phyloP scores from a whole-genome alignment of 2,888 invertebrate species.

The Thymelicus sylvestris region DNA sequence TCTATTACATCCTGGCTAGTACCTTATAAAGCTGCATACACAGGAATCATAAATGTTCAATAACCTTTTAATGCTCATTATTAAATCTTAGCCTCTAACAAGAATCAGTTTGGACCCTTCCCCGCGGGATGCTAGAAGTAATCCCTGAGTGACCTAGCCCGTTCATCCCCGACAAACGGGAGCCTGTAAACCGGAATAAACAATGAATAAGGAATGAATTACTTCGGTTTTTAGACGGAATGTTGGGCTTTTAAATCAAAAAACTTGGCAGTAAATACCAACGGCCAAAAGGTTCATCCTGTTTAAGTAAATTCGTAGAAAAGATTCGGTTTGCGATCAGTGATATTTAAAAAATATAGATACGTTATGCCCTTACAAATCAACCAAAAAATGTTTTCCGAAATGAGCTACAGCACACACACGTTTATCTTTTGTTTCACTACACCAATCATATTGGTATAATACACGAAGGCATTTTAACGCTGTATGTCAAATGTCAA shows the following conservation, averaged over 20 bases:
- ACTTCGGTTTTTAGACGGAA: slow-evolving; percentile 12
- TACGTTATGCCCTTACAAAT: too few relatives aligned
- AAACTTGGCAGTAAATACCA: not conserved
- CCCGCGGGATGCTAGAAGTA: slow-evolving; percentile 8
- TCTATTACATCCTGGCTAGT: too few relatives aligned
- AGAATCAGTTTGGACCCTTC: not conserved
- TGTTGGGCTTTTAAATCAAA: slow-evolving; percentile 14
- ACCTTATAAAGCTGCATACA: too few relatives aligned
- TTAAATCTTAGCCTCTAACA: not conserved
- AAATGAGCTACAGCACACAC: too few relatives aligned
- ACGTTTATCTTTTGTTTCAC: too few relatives aligned
- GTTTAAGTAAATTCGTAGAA: too few relatives aligned
- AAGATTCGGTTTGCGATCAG: too few relatives aligned
- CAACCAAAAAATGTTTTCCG: too few relatives aligned
- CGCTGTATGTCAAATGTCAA: too few relatives aligned
- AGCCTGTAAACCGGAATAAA: slow-evolving; percentile 22
- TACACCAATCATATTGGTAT: too few relatives aligned
- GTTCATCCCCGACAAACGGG: slow-evolving; percentile 8
- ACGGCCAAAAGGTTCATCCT: not conserved
- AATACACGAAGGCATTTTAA: too few relatives aligned
- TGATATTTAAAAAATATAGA: too few relatives aligned
- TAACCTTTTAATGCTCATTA: not conserved
- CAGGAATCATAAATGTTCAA: not conserved
- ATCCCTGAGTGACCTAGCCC: slow-evolving; percentile 6
- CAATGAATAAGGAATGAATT: slow-evolving; percentile 31